These are phyloP conservation scores for Epicampocera succincta DNA, from an alignment of 2,888 invertebrate genomes.

Conservation along the genomic window DNA sequence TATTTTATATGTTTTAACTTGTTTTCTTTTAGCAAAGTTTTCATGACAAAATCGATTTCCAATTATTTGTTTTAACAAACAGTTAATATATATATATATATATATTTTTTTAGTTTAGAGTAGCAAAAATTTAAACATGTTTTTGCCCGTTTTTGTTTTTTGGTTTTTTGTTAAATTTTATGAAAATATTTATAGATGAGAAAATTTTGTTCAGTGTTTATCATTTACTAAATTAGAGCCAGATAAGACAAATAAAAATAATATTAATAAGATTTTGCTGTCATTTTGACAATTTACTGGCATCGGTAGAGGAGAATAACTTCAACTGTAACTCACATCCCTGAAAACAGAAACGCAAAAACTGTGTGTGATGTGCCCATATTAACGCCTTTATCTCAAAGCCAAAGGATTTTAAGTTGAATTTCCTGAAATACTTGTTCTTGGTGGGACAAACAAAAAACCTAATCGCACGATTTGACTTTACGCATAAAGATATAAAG, in stretches of 20 bases:
- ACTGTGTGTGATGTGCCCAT: too few relatives aligned
- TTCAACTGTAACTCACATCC: slow-evolving; percentile 27
- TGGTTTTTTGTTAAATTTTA: too few relatives aligned
- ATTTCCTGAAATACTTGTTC: slow-evolving; percentile 24
- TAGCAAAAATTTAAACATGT: too few relatives aligned
- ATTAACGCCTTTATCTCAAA: slow-evolving; percentile 52
- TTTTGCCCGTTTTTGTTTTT: too few relatives aligned
- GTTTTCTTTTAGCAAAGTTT: too few relatives aligned
- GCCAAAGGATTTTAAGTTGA: slow-evolving; percentile 29
- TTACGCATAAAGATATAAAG: neutral
- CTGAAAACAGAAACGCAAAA: neutral
- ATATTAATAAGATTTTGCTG: slow-evolving; percentile 69
- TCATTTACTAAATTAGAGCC: slow-evolving; percentile 25
- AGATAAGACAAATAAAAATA: slow-evolving; percentile 38
- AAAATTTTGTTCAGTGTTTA: slow-evolving; percentile 36
- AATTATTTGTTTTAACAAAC: too few relatives aligned
- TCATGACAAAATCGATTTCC: too few relatives aligned
- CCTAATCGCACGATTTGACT: slow-evolving; percentile 14
- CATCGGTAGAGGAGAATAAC: slow-evolving; percentile 61
- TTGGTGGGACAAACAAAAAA: neutral
- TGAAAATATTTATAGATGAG: too few relatives aligned
- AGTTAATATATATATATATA: too few relatives aligned
- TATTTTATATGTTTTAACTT: too few relatives aligned
- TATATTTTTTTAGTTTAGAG: too few relatives aligned
- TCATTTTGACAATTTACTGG: slow-evolving; percentile 79